Conservation (phyloP, 2,888 invertebrate genomes). For the Leptinotarsa juncta region DNA sequence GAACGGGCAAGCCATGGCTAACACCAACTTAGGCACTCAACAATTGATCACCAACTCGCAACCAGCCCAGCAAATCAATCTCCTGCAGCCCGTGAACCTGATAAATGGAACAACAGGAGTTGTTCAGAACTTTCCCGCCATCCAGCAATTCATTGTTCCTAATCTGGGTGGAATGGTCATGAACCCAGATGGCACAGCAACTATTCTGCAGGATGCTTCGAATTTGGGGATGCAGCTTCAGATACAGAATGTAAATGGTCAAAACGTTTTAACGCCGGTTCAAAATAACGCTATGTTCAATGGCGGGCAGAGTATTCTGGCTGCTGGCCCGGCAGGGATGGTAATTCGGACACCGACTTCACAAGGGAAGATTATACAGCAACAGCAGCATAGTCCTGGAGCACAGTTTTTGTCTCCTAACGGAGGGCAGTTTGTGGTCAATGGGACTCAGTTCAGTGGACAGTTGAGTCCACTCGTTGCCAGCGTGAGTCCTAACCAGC, state of each 20-base stretch:
- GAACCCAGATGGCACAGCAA: slow-evolving; percentile 79
- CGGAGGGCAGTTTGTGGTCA: slow-evolving; percentile 80
- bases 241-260: slow-evolving; percentile 83
- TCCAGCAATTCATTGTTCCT: slow-evolving; percentile 86
- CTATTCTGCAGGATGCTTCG: slow-evolving; percentile 77
- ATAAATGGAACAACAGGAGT: slow-evolving; percentile 77
- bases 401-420: slow-evolving; percentile 81
- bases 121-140: slow-evolving; percentile 81
- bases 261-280: slow-evolving; percentile 80
- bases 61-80: slow-evolving; percentile 74
- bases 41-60: slow-evolving; percentile 73
- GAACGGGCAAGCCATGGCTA: slow-evolving; percentile 74
- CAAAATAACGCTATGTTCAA: slow-evolving; percentile 76
- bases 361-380: slow-evolving; percentile 75
- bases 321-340: slow-evolving; percentile 79
- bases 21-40: slow-evolving; percentile 72
- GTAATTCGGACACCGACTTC: slow-evolving; percentile 82
- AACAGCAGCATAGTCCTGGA: slow-evolving; percentile 75
- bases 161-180: slow-evolving; percentile 85
- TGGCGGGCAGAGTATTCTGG: slow-evolving; percentile 73
- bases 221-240: slow-evolving; percentile 80
- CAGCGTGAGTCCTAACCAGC: slow-evolving; percentile 77
- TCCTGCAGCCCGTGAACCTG: slow-evolving; percentile 85
- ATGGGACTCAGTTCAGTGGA: slow-evolving; percentile 78
- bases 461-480: slow-evolving; percentile 84